These are phyloP conservation scores for Mythimna ferrago DNA, from an alignment of 2,888 invertebrate species.

Conservation along the genomic window DNA sequence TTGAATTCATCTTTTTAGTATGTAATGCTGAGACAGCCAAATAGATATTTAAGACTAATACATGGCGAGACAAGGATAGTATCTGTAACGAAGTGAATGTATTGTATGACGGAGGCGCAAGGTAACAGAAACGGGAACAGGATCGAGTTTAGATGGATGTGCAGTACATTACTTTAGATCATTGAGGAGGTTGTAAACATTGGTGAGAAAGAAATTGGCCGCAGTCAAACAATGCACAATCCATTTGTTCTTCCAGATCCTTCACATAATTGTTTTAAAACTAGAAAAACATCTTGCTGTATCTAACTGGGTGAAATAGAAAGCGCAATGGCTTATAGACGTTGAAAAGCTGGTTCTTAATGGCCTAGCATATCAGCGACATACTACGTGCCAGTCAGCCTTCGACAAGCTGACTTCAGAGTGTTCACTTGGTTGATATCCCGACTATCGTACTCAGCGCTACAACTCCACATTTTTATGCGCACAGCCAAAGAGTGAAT, in stretches of 20 bases:
- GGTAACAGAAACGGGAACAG: constrained; percentile 6
- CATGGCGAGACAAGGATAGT: background rate
- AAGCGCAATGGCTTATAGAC: background rate
- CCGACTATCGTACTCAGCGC: background rate
- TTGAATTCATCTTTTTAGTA: background rate
- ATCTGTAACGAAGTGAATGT: constrained; percentile 3
- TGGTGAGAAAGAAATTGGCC: background rate
- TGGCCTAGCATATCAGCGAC: background rate
- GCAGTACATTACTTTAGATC: background rate
- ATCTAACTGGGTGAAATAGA: background rate
- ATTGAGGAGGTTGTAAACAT: background rate
- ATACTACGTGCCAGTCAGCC: background rate
- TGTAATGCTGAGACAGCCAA: background rate
- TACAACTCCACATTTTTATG: background rate
- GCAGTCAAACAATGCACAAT: constrained; percentile 13
- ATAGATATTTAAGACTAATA: constrained; percentile 25
- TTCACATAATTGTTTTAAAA: background rate
- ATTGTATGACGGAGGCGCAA: background rate
- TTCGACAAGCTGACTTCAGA: background rate
- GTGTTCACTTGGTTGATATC: background rate
- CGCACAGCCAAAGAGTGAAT: background rate
- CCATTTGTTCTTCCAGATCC: constrained; percentile 10
- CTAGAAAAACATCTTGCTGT: background rate
- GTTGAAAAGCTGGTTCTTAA: background rate
- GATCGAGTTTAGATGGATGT: background rate